Percentiles rank a stretch among this genome's conserved stretches.
Conservation (phyloP, 2,797 vertebrate species). For the Etheostoma nigrum region DNA sequence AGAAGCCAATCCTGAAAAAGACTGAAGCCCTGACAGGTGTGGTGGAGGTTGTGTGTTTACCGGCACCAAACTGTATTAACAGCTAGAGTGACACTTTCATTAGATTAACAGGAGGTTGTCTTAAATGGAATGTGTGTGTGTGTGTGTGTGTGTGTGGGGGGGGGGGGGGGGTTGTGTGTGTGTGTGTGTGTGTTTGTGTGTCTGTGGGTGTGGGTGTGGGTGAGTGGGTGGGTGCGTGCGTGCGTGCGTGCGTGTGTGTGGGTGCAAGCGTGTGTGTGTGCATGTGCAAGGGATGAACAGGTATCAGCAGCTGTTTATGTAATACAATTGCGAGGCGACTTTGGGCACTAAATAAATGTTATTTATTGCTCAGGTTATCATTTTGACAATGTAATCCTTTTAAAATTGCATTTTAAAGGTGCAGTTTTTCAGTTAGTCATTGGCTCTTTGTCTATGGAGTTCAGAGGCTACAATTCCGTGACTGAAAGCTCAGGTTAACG, state of each 20-base stretch:
- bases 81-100: constrained; percentile 48
- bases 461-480: constrained; percentile 1
- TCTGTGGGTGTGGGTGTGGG: background rate
- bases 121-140: constrained; percentile 28
- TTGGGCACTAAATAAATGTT: background rate
- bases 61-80: constrained; percentile 14
- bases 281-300: background rate
- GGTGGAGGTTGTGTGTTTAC: constrained; percentile 21
- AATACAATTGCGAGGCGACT: background rate
- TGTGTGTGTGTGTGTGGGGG: background rate
- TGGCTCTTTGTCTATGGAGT: background rate
- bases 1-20: background rate
- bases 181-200: constrained; percentile 15
- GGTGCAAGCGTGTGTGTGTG: background rate
- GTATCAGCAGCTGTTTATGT: background rate
- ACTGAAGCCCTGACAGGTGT: background rate
- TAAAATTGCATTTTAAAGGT: background rate
- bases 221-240: background rate
- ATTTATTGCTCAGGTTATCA: background rate
- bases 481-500: too few species aligned
- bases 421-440: background rate
- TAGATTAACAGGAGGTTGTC: constrained; percentile 43
- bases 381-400: background rate
- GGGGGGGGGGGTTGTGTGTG: constrained; percentile 6
- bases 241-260: background rate